Evolutionary conservation across 2,888 invertebrate species (phyloP).

Genomic region (Lepetodrilus schrolli): DNA sequence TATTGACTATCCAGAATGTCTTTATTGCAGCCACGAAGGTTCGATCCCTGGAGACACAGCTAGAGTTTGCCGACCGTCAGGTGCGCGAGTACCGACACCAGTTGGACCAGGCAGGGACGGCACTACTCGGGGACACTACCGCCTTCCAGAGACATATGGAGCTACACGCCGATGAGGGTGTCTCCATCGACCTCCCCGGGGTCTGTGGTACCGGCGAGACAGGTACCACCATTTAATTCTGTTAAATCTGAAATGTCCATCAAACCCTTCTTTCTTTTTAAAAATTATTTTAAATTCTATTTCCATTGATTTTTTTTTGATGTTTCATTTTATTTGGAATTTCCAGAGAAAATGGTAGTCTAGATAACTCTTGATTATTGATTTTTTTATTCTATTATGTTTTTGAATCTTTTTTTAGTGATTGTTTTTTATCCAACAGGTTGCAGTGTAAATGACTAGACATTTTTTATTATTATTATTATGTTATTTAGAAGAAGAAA

Average conservation of each 20-base stretch:
- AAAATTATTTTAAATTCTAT: not conserved
- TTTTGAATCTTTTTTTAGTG: no score
- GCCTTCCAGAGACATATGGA: slow-evolving; percentile 19
- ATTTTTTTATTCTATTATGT: no score
- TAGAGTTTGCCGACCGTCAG: slow-evolving; percentile 55
- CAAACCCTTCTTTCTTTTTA: no score
- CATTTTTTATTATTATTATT: no score
- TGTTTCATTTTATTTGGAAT: not conserved
- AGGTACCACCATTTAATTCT: not conserved
- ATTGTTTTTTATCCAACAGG: no score
- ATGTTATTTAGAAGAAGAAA: no score
- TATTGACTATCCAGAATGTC: no score
- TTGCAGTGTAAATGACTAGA: no score
- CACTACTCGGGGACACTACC: slow-evolving; percentile 52
- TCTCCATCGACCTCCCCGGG: not conserved
- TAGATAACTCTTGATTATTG: no score
- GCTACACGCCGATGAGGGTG: not conserved
- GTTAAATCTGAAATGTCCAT: not conserved
- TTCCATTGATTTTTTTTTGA: not conserved
- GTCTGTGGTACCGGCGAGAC: not conserved
- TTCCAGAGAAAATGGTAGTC: no score
- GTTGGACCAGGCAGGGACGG: slow-evolving; percentile 49
- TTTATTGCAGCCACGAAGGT: slow-evolving; percentile 49
- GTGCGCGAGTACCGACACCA: slow-evolving; percentile 48
- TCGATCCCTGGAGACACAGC: slow-evolving; percentile 48